phyloP scores from a whole-genome alignment of 2,113 vertebrate genomes.

The Chaenogobius annularis region DNA sequence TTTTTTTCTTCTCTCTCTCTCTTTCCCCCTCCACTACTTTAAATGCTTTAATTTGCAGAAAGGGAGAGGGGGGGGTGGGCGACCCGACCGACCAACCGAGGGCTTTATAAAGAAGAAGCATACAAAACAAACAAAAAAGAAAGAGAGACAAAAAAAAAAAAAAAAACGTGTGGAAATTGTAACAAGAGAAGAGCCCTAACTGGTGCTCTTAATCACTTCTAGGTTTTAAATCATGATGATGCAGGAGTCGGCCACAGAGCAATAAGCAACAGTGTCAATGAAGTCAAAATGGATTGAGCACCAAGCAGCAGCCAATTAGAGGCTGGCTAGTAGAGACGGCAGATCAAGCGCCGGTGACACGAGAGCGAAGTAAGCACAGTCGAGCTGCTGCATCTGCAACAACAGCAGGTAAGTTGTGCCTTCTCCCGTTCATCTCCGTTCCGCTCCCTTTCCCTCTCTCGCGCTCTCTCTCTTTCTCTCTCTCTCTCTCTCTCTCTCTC shows the following conservation, averaged over 20 bases:
- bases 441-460: conserved; percentile 52
- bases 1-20: conserved; percentile 1
- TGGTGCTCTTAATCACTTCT: conserved; percentile 99
- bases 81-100: conserved; percentile 62
- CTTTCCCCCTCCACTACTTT: conserved; percentile 64
- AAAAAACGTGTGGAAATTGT: conserved; percentile 73
- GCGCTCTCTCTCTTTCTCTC: conserved; percentile 72
- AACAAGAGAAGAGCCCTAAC: conserved; percentile 92
- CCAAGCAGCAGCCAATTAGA: conserved; percentile 99
- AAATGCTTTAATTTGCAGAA: conserved; percentile 95
- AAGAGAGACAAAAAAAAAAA: conserved; percentile 58
- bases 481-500: conserved; percentile 35
- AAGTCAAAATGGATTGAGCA: conserved; percentile 99
- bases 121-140: conserved; percentile 66
- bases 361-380: conserved; percentile 99
- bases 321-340: conserved; percentile 99
- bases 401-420: conserved; percentile 99
- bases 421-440: conserved; percentile 63
- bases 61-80: conserved; percentile 62
- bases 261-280: conserved; percentile 99
- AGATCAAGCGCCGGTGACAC: conserved; percentile 98
- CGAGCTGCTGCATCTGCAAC: conserved; percentile 99
- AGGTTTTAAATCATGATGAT: conserved; percentile 99
- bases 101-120: conserved; percentile 88
- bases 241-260: conserved; percentile 99